Evolutionary conservation across 37 sponge, comb jelly and placozoan genomes (phyloP).

Genomic region (Haliclona indistincta): DNA sequence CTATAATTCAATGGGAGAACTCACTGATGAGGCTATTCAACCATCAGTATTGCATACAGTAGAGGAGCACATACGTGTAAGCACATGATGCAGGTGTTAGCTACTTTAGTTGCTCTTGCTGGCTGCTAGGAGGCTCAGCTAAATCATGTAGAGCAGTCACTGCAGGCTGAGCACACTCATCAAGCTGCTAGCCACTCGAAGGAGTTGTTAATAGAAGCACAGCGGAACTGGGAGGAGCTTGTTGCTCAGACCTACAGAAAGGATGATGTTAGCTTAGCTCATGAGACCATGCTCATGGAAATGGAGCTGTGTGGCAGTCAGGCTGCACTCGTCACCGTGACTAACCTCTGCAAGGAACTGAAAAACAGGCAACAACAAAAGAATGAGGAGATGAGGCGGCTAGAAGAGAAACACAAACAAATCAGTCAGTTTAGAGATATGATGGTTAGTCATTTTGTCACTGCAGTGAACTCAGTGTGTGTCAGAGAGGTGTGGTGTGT

Average conservation of each 20-base stretch:
- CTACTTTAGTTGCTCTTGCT: neutral
- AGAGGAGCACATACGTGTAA: too few relatives aligned
- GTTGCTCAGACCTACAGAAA: neutral
- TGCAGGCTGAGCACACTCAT: slow-evolving; percentile 11
- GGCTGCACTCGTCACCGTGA: slow-evolving; percentile 8
- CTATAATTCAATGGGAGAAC: too few relatives aligned
- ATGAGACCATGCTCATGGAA: neutral
- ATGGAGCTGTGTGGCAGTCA: slow-evolving; percentile 37
- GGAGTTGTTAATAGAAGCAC: neutral
- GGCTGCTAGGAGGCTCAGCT: slow-evolving; percentile 22
- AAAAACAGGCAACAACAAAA: neutral
- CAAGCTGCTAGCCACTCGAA: neutral
- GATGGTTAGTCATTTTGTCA: slow-evolving; percentile 54
- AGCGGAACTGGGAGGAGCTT: neutral
- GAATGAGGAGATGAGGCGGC: neutral
- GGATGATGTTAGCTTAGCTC: neutral
- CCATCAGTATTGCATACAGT: too few relatives aligned
- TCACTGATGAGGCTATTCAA: too few relatives aligned
- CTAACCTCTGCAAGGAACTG: slow-evolving; percentile 8
- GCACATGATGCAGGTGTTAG: too few relatives aligned
- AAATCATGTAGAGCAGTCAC: slow-evolving; percentile 10
- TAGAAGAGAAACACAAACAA: slow-evolving; percentile 19
- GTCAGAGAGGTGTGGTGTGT: too few relatives aligned
- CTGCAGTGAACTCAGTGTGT: too few relatives aligned
- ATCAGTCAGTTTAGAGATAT: slow-evolving; percentile 17